Conservation (phyloP, 2,113 vertebrate species). For the Tachysurus fulvidraco region DNA sequence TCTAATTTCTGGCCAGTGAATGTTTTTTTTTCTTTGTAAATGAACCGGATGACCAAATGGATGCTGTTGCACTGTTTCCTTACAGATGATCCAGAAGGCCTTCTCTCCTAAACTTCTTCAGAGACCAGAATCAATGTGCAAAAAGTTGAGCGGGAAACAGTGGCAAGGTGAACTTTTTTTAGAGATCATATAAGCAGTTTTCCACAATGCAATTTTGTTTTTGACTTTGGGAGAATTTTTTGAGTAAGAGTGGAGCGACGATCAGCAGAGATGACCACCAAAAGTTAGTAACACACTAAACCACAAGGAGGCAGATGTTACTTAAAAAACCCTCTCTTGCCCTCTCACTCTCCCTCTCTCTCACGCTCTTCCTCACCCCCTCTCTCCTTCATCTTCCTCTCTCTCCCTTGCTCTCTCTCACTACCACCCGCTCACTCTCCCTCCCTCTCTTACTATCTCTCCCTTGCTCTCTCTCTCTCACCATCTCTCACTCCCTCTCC, state of each 20-base stretch:
- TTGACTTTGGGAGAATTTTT: neutral
- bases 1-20: conserved; percentile 21
- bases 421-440: too few species aligned
- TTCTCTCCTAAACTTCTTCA: conserved; percentile 51
- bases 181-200: conserved; percentile 25
- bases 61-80: conserved; percentile 28
- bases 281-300: neutral
- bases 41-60: neutral
- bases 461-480: too few species aligned
- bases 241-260: neutral
- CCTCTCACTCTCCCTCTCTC: neutral
- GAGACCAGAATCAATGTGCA: conserved; percentile 32
- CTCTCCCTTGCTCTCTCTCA: too few species aligned
- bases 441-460: too few species aligned
- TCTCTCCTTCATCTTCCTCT: too few species aligned
- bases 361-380: too few species aligned
- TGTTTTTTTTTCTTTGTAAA: neutral
- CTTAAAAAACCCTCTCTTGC: neutral
- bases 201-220: neutral
- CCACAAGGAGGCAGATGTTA: conserved; percentile 34
- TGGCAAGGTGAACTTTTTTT: conserved; percentile 27
- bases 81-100: conserved; percentile 48
- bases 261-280: neutral
- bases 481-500: too few species aligned
- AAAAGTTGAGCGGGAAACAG: conserved; percentile 32